These are phyloP conservation scores for Dicrurus megarhynchus DNA, from an alignment of 2,113 vertebrate species.

Conservation along the genomic window DNA sequence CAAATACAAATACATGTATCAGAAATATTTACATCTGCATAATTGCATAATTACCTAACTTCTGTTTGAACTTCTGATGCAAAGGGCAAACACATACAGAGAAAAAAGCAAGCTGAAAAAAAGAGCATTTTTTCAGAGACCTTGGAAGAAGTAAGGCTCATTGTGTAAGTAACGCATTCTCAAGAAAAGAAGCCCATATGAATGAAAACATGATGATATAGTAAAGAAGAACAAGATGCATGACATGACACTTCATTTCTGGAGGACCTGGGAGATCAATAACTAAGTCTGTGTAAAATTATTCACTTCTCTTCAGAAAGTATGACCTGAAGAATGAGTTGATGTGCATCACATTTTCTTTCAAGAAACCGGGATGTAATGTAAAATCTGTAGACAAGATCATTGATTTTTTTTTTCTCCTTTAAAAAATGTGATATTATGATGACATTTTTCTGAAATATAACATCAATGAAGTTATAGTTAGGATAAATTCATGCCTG, in stretches of 20 bases:
- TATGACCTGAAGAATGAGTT: neutral
- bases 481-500: neutral
- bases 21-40: neutral
- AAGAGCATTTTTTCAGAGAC: neutral
- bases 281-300: neutral
- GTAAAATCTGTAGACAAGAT: neutral
- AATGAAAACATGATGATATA: neutral
- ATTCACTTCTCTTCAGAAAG: neutral
- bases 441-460: neutral
- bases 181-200: neutral
- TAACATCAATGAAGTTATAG: neutral
- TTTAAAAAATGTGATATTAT: neutral
- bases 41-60: neutral
- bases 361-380: neutral
- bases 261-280: neutral
- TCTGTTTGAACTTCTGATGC: neutral
- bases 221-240: neutral
- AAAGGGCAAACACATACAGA: neutral
- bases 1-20: neutral
- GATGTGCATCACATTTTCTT: neutral
- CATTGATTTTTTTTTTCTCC: neutral
- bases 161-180: neutral
- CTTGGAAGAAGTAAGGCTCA: neutral
- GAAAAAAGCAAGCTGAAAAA: neutral
- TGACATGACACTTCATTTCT: neutral